phyloP scores from a whole-genome alignment of 2,888 invertebrate genomes.

The Hesperia comma region DNA sequence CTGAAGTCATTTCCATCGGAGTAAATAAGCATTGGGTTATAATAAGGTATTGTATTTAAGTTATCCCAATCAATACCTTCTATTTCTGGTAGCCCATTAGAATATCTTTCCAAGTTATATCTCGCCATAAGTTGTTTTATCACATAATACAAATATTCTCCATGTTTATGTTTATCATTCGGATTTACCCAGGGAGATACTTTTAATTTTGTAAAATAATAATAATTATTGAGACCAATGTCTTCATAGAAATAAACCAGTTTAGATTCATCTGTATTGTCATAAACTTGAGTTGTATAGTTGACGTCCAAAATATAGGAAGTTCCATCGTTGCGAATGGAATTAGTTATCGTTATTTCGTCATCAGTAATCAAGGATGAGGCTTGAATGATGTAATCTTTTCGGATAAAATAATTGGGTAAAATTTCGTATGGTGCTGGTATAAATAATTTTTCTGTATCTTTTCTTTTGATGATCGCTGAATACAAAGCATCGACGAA shows the following conservation, averaged over 20 bases:
- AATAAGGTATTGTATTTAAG: conserved; percentile 80
- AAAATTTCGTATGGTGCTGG: conserved; percentile 87
- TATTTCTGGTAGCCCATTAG: conserved; percentile 85
- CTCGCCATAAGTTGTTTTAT: conserved; percentile 88
- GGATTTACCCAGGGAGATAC: conserved; percentile 80
- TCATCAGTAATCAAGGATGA: conserved; percentile 60
- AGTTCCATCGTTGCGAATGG: conserved; percentile 67
- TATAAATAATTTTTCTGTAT: conserved; percentile 82
- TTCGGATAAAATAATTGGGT: conserved; percentile 86
- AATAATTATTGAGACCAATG: conserved; percentile 86
- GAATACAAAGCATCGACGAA: conserved; percentile 85
- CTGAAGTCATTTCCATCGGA: conserved; percentile 86
- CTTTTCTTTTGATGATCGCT: conserved; percentile 83
- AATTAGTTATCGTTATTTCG: conserved; percentile 55
- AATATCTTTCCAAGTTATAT: conserved; percentile 88
- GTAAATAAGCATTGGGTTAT: conserved; percentile 85
- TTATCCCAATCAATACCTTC: conserved; percentile 80
- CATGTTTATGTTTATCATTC: conserved; percentile 72
- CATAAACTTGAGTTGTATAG: conserved; percentile 68
- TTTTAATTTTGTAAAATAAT: conserved; percentile 83
- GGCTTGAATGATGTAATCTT: conserved; percentile 82
- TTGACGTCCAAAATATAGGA: conserved; percentile 67
- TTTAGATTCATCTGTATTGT: conserved; percentile 80
- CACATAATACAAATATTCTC: conserved; percentile 85
- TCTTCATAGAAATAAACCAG: conserved; percentile 89